These are phyloP conservation scores for Drosophila bifasciata DNA, from an alignment of 1,140 invertebrate species.

Conservation along the genomic window DNA sequence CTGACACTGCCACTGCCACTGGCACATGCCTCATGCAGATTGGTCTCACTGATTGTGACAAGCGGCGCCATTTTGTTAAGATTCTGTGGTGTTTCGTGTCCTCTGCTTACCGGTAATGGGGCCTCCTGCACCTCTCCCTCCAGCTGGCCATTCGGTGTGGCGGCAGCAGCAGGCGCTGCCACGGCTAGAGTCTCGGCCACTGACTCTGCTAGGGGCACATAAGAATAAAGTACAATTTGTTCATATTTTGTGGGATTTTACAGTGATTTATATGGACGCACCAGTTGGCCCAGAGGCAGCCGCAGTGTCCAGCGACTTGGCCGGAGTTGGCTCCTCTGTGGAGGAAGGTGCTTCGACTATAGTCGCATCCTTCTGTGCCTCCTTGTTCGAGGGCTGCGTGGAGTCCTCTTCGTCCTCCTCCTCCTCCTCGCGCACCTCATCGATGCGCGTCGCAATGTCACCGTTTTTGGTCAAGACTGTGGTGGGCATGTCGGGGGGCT, in stretches of 20 bases:
- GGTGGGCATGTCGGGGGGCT: constrained; percentile 48
- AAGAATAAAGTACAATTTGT: constrained; percentile 19
- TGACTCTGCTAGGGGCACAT: constrained; percentile 5
- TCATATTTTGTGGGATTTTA: constrained; percentile 36
- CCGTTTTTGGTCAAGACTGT: constrained; percentile 64
- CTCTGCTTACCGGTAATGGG: constrained; percentile 74
- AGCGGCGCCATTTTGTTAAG: constrained; percentile 72
- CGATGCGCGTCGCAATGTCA: constrained; percentile 69
- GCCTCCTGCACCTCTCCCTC: constrained; percentile 2
- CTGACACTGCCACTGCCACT: constrained; percentile 21
- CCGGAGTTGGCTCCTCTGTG: constrained; percentile 20
- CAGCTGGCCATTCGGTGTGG: constrained; percentile 40
- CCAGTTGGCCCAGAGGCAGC: constrained; percentile 50
- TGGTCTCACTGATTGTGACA: constrained; percentile 74
- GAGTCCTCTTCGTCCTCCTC: constrained; percentile 57
- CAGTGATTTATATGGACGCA: constrained; percentile 58
- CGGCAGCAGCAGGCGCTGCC: constrained; percentile 2
- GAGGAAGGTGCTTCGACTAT: constrained; percentile 5
- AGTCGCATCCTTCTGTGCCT: constrained; percentile 11
- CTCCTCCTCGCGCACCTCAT: constrained; percentile 38
- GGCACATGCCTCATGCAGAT: constrained; percentile 64
- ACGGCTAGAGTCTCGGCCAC: constrained; percentile 12
- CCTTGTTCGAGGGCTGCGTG: background rate
- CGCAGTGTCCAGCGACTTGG: constrained; percentile 19
- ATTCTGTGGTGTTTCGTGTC: constrained; percentile 34